A percentile compares a stretch with the other conserved stretches of the same genome.
These are phyloP conservation scores for Turnix velox DNA, from an alignment of 2,113 vertebrate species.

Conservation along the genomic window DNA sequence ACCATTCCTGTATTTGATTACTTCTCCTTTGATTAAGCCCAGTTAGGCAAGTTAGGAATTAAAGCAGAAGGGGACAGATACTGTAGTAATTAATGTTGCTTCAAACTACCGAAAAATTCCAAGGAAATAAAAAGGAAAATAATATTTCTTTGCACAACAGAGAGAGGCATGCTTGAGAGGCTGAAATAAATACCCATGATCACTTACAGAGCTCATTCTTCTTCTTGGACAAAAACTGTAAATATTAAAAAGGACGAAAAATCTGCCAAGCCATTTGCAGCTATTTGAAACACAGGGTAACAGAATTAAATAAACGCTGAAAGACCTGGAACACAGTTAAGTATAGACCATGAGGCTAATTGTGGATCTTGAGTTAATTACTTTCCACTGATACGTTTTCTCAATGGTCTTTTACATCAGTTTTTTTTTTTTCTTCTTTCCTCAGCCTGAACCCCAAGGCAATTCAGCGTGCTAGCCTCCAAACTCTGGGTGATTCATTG, in stretches of 20 bases:
- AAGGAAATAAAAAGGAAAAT: constrained; percentile 20
- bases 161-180: background rate
- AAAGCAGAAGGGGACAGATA: constrained; percentile 21
- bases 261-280: constrained; percentile 62
- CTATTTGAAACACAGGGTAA: constrained; percentile 64
- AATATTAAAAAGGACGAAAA: constrained; percentile 61
- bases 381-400: constrained; percentile 70
- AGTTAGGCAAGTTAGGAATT: constrained; percentile 42
- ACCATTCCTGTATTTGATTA: constrained; percentile 9
- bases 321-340: constrained; percentile 71
- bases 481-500: constrained; percentile 65
- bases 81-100: constrained; percentile 21
- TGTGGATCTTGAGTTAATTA: constrained; percentile 77
- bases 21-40: constrained; percentile 24
- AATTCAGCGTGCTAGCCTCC: constrained; percentile 52
- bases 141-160: background rate
- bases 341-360: constrained; percentile 73
- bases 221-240: constrained; percentile 46
- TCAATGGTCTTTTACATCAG: constrained; percentile 68
- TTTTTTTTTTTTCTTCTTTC: constrained; percentile 66
- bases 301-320: constrained; percentile 67
- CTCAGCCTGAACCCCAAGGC: constrained; percentile 63
- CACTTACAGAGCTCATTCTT: constrained; percentile 54
- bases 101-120: constrained; percentile 12
- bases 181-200: constrained; percentile 59